Evolutionary conservation across 2,888 invertebrate species (phyloP), one percentile per base, ranked within the genome.

Genomic region (Siphonodentalium dalli): DNA sequence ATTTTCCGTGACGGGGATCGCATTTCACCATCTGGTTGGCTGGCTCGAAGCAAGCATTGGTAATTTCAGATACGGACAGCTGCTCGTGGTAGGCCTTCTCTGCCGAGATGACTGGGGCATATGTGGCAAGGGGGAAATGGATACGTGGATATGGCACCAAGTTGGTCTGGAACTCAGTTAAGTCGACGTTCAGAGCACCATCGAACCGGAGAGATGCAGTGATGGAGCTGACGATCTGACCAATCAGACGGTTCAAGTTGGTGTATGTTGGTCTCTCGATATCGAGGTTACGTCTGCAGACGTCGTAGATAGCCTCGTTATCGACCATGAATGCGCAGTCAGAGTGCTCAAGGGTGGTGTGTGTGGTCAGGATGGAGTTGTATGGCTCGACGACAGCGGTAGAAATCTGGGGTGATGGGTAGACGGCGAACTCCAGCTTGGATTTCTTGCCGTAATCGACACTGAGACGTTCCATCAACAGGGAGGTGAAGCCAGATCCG

Each of bases 71-170:
- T 39, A 74, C 74, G 13, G 71, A 63, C 40, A 73, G 60, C 59
- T 93, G 92, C 83, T 94, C 93, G 81, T 94, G 93, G 86, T 92
- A 92, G 9, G 93, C 93, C 84, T 93, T 93, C 84, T 93, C 93
- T 56, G 93, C 92, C 1, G 92, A 92, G 83, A 94, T 92, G 75
- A 93, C 91, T 18, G 93, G 93, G 26, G 93, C 92, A 80, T 93
- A 93, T 6, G 94, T 84, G 90, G 56, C 82, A 39, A 93, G 80
- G 0, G 92, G 92, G 81, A 92, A 93, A 81, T 95, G 94, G 67
- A 96, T 93, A 49, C 94, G 85, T 0, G 95, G 94, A 80, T 92
- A 95, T 0, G 95, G 95, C 45, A 68, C 65, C 47, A 69, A 49
- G 34, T 65, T 78, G 29, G 78, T 78, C 68, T 82, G 83, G 63